Evolutionary conservation across 2,113 vertebrate genomes (phyloP), one percentile per base, ranked within the genome.

Genomic region (Scopus umbretta): DNA sequence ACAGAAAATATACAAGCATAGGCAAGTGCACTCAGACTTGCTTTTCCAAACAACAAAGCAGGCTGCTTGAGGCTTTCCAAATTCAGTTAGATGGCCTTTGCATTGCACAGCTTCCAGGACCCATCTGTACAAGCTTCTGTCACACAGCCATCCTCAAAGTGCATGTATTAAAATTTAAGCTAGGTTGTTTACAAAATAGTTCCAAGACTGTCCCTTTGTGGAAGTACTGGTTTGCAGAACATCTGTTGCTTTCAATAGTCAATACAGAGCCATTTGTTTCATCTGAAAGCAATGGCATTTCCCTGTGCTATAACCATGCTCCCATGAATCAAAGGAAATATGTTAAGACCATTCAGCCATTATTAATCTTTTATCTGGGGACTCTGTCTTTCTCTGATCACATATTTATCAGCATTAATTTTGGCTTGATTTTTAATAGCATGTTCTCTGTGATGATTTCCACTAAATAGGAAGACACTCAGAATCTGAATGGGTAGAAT

Each of bases 121-220:
- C 88, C 93, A 90, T 97, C 94, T 97, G 88, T 47, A 90, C 73
- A 76, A 86, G 88, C 87, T 96, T 91, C 93, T 94, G 96, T 95
- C 94, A 96, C 72, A 75, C 32, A 95, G 95, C 85, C 96, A 92
- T 89, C 56, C 88, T 91, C 90, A 97, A 97, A 95, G 68, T 96
- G 96, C 97, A 97, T 96, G 86, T 94, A 97, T 96, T 93, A 84
- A 92, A 95, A 95, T 97, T 58, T 58, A 95, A 93, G 87, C 90
- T 96, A 34, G 80, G 92, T 80, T 96, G 96, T 97, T 98, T 97
- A 95, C 94, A 86, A 95, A 96, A 93, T 65, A 94, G 59, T 97
- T 96, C 94, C 88, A 97, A 93, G 95, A 67, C 86, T 90, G 88
- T 98, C 97, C 95, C 92, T 95, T 94, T 96, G 95, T 97, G 76